Conservation (phyloP, 2,113 vertebrate species). For the Paraplagusia blochii region DNA sequence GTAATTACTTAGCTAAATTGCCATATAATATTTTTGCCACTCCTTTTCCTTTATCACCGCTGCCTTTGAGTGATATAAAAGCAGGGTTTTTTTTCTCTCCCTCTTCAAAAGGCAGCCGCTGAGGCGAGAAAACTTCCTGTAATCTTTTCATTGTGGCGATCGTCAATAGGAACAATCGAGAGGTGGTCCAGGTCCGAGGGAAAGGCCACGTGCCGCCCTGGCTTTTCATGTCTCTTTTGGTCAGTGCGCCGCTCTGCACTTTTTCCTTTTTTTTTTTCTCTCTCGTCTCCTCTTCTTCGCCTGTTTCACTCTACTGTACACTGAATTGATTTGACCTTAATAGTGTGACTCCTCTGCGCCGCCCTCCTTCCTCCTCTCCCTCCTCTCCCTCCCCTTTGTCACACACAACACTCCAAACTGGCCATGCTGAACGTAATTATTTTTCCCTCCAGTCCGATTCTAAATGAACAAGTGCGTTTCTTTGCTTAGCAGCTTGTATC, state of each 20-base stretch:
- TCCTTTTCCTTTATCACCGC: constrained; percentile 63
- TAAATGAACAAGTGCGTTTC: constrained; percentile 41
- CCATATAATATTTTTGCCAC: constrained; percentile 75
- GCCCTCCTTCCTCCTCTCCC: constrained; percentile 3
- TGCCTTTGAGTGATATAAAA: constrained; percentile 53
- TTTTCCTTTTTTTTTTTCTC: constrained; percentile 3
- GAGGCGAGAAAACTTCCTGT: constrained; percentile 54
- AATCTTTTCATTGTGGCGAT: constrained; percentile 64
- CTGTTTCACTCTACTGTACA: constrained; percentile 20
- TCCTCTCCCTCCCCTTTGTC: constrained; percentile 13
- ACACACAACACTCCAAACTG: constrained; percentile 30
- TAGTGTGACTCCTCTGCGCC: constrained; percentile 14
- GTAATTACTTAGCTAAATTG: constrained; percentile 84
- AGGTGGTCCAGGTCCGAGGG: constrained; percentile 27
- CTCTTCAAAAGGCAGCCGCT: constrained; percentile 31
- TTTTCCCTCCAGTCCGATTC: constrained; percentile 37
- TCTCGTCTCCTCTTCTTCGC: constrained; percentile 2
- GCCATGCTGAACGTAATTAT: constrained; percentile 54
- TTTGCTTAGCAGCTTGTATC: constrained; percentile 68
- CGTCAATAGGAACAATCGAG: constrained; percentile 69
- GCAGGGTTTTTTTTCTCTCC: not conserved
- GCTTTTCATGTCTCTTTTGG: constrained; percentile 26
- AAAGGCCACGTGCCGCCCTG: constrained; percentile 33
- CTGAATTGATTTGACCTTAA: constrained; percentile 39
- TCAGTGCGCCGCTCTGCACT: constrained; percentile 14